These are phyloP conservation scores for Phylloscopus collybita DNA, from an alignment of 2,797 vertebrate genomes.

Conservation along the genomic window DNA sequence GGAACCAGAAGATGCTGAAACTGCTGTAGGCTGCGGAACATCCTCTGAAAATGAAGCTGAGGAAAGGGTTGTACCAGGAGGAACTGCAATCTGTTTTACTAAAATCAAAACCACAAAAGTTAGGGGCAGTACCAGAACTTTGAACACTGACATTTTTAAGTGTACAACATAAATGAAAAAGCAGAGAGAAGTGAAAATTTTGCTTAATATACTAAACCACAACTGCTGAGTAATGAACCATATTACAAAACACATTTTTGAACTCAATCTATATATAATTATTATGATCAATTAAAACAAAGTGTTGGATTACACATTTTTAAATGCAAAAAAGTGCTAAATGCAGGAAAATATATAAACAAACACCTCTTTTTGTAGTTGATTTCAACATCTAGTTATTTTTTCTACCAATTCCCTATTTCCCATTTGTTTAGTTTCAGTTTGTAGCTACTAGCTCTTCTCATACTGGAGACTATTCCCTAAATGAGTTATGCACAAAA, in stretches of 20 bases:
- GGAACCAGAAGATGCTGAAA: slow-evolving; percentile 50
- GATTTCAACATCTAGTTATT: neutral
- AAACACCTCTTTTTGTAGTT: neutral
- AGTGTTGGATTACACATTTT: neutral
- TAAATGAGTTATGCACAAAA: neutral
- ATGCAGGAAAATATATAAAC: neutral
- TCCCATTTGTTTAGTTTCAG: neutral
- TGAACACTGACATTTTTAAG: neutral
- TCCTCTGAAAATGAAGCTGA: slow-evolving; percentile 62
- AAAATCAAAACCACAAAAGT: slow-evolving; percentile 58
- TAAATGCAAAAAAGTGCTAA: neutral
- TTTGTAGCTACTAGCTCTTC: neutral
- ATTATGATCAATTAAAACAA: neutral
- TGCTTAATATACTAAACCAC: neutral
- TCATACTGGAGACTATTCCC: neutral
- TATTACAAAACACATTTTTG: neutral
- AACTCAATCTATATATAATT: neutral
- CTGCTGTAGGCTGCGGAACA: slow-evolving; percentile 32
- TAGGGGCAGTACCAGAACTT: slow-evolving; percentile 1
- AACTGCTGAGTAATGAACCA: neutral
- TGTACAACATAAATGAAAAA: neutral
- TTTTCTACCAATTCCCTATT: neutral
- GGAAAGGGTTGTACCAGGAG: slow-evolving; percentile 69
- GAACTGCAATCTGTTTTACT: slow-evolving; percentile 85
- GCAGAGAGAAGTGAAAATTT: neutral